Evolutionary conservation across 1,140 invertebrate species (phyloP).

Genomic region (Cotesia vestalis): DNA sequence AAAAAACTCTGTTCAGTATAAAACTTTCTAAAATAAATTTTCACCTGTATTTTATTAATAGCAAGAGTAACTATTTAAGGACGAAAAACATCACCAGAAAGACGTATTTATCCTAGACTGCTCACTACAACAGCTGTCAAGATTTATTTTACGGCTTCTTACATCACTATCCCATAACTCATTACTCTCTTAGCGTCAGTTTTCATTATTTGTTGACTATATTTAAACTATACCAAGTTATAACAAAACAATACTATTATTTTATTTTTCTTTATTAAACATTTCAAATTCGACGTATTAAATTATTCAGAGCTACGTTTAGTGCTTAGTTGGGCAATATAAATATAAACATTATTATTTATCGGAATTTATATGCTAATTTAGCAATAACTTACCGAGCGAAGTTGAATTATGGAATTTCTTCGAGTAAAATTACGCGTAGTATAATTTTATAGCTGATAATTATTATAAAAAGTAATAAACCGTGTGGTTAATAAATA

Average conservation of each 20-base stretch:
- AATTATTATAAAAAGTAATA: too few relatives aligned
- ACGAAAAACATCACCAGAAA: background rate
- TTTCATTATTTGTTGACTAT: slow-evolving; percentile 37
- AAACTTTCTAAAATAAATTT: too few relatives aligned
- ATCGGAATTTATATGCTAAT: background rate
- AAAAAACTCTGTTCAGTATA: too few relatives aligned
- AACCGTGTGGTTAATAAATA: background rate
- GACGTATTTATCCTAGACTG: slow-evolving; percentile 18
- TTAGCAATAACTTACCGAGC: too few relatives aligned
- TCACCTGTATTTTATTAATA: too few relatives aligned
- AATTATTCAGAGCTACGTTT: too few relatives aligned
- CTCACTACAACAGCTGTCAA: slow-evolving; percentile 11
- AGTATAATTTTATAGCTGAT: background rate
- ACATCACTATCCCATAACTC: slow-evolving; percentile 55
- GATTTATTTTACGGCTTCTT: slow-evolving; percentile 52
- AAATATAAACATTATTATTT: background rate
- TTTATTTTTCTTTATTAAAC: too few relatives aligned
- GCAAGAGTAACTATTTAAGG: background rate
- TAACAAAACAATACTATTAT: too few relatives aligned
- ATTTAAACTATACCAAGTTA: slow-evolving; percentile 1
- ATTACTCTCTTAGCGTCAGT: slow-evolving; percentile 51
- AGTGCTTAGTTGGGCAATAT: too few relatives aligned
- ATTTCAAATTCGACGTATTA: too few relatives aligned
- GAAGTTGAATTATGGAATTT: too few relatives aligned
- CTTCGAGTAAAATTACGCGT: background rate